Base-by-base conservation (phyloP, 2,888 invertebrate species). In the Ariolimax columbianus region DNA sequence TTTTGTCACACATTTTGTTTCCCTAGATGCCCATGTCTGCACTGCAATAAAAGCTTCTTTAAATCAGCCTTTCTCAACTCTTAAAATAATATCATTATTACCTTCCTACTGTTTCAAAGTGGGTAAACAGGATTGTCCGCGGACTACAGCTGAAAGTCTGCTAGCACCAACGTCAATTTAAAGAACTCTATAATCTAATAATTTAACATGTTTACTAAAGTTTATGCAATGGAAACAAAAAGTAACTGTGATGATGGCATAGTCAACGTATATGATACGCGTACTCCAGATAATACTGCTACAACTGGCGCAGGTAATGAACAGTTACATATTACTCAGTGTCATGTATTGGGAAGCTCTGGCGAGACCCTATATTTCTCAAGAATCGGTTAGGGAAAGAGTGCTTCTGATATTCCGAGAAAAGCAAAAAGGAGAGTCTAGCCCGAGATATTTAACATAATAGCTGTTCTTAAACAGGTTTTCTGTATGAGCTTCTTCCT, bases 401-500 rank as follows among this genome's bases (percentile, higher is more conserved):
- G 75, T 84, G 1, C 43, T 26, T 3, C 43, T 63, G 73, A 11
- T 84, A 2, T 84, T 73, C 36, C n/a, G 75, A 23, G 80, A 84
- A 80, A 59, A 84, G 84, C 80, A 73, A 70, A 83, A 51, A n/a
- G 83, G 83, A 11, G 77, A 83, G 51, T 63, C 77, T 23, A 83
- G 78, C 51, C 23, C n/a, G 66, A 83, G 51, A n/a, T 78, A 40
- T 23, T 47, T 11, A 38, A n/a, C 19, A 70, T 84, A 9, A 40
- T 80, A 47, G 3, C 55, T 23, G 59, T 68, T 4, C 36, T 85
- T 43, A 30, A 66, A 7, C 85, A 81, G n/a, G 68, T 55, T 11
- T 66, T 36, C 43, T 7, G 43, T 2, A 33, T 85, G 2, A 68
- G 36, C 33, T 85, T 85, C 68, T 63, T 85, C 30, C 17, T 80